Evolutionary conservation across 2,797 vertebrate species (phyloP).

Genomic region (Chrysocyon brachyurus): DNA sequence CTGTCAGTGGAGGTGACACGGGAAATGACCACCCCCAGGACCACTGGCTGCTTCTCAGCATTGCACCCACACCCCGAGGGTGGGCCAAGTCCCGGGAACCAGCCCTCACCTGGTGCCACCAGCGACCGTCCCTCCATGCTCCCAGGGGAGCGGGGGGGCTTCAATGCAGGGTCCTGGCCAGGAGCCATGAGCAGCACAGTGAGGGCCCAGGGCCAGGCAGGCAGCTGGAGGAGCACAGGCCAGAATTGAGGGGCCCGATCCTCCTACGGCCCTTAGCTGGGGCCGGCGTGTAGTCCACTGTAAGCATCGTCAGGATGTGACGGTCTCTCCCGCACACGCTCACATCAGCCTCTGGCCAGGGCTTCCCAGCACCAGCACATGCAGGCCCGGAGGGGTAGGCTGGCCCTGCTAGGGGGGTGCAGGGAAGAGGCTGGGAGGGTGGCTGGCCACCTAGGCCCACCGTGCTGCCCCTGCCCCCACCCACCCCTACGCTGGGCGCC

Average conservation of each 20-base stretch:
- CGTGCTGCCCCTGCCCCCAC: background rate
- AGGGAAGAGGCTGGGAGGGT: background rate
- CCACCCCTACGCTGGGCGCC: background rate
- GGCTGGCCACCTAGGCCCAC: background rate
- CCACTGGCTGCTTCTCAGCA: background rate
- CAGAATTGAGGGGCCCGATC: rapidly evolving
- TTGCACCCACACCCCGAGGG: rapidly evolving
- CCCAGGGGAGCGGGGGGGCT: background rate
- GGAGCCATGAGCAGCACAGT: background rate
- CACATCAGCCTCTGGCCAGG: background rate
- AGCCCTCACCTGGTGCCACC: background rate
- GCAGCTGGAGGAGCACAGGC: background rate
- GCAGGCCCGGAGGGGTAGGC: rapidly evolving
- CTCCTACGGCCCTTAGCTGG: background rate
- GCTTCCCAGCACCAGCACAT: rapidly evolving
- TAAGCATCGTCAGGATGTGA: rapidly evolving
- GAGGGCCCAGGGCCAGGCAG: background rate
- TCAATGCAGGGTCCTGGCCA: background rate
- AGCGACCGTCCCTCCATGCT: no score
- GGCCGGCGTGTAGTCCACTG: rapidly evolving
- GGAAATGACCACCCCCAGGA: background rate
- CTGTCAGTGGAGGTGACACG: background rate
- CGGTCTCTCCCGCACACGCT: rapidly evolving
- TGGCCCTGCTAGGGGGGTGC: background rate
- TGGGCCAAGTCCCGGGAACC: background rate